Conservation (phyloP, 2,888 invertebrate genomes). For the Tenthredo livida region DNA sequence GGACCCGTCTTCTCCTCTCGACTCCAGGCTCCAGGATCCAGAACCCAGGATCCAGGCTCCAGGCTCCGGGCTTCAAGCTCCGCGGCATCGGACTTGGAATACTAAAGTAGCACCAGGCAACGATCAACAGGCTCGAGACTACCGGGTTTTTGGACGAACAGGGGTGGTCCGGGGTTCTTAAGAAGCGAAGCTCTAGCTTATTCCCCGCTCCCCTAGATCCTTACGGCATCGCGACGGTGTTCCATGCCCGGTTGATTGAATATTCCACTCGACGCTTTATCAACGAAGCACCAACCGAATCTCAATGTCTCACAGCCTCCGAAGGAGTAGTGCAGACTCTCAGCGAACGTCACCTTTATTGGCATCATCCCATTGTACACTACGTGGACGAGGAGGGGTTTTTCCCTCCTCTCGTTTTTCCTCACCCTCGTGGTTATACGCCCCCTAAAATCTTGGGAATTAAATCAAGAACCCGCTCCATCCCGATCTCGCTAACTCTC, state of each 20-base stretch:
- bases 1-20: slow-evolving; percentile 41
- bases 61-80: background rate
- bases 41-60: background rate
- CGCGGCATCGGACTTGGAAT: slow-evolving; percentile 56
- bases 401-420: background rate
- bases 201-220: background rate
- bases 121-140: slow-evolving; percentile 60
- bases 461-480: slow-evolving; percentile 19
- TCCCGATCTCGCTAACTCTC: background rate
- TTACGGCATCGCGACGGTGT: slow-evolving; percentile 38
- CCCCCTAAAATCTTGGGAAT: slow-evolving; percentile 29
- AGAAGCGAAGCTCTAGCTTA: slow-evolving; percentile 24
- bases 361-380: slow-evolving; percentile 57
- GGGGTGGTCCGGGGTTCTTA: background rate
- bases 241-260: slow-evolving; percentile 69
- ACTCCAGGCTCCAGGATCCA: background rate
- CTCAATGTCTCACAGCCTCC: slow-evolving; percentile 65
- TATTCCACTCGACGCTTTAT: slow-evolving; percentile 75
- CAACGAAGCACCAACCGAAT: slow-evolving; percentile 71
- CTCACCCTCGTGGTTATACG: background rate
- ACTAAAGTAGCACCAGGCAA: slow-evolving; percentile 54
- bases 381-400: background rate
- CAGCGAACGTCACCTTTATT: slow-evolving; percentile 58
- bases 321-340: slow-evolving; percentile 55
- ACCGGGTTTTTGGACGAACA: slow-evolving; percentile 18